phyloP scores from a whole-genome alignment of 2,113 vertebrate species.

The Nerophis lumbriciformis region DNA sequence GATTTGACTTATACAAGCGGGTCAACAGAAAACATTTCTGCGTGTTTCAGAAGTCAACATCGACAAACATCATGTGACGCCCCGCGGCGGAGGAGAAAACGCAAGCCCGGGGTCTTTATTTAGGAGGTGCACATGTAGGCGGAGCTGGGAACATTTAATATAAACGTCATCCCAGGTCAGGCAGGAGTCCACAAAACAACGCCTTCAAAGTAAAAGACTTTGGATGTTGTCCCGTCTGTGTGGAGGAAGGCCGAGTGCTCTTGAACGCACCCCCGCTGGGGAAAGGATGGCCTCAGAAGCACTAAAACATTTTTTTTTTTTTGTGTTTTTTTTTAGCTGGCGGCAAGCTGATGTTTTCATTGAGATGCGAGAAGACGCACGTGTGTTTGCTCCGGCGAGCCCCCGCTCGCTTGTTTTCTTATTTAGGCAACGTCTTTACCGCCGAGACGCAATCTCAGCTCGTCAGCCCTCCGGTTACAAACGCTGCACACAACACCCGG shows the following conservation, averaged over 20 bases:
- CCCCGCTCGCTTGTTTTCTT: constrained; percentile 16
- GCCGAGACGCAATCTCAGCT: constrained; percentile 33
- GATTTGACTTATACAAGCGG: constrained; percentile 46
- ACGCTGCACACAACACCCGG: constrained; percentile 12
- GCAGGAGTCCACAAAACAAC: constrained; percentile 41
- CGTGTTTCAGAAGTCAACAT: constrained; percentile 40
- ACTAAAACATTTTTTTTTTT: neutral
- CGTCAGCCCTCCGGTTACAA: constrained; percentile 38
- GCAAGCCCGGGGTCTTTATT: neutral
- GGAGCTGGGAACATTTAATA: constrained; percentile 67
- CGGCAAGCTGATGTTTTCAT: constrained; percentile 23
- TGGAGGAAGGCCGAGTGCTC: neutral
- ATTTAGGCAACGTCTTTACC: constrained; percentile 21
- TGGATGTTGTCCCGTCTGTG: constrained; percentile 20
- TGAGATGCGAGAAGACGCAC: constrained; percentile 20
- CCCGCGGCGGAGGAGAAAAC: constrained; percentile 4
- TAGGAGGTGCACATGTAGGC: constrained; percentile 33
- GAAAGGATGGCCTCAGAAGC: constrained; percentile 38
- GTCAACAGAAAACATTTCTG: constrained; percentile 39
- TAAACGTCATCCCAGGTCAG: constrained; percentile 65
- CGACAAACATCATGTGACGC: constrained; percentile 16
- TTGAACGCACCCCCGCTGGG: constrained; percentile 28
- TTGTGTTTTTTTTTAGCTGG: constrained; percentile 10
- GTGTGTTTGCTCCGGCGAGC: constrained; percentile 16
- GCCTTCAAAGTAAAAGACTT: constrained; percentile 32